These are phyloP conservation scores for Bombyx mandarina DNA, from an alignment of 1,140 invertebrate genomes.

Conservation along the genomic window DNA sequence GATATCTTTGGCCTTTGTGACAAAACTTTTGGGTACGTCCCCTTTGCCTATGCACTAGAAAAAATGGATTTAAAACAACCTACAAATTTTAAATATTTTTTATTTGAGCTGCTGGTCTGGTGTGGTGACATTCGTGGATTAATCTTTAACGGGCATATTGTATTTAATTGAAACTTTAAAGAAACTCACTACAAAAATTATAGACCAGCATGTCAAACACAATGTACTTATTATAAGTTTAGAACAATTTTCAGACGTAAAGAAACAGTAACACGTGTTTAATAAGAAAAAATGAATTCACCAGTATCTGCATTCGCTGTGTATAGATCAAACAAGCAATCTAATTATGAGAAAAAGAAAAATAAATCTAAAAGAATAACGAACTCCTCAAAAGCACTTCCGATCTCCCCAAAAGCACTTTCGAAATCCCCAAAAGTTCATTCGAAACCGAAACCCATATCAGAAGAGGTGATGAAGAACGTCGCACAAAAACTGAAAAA, in stretches of 20 bases:
- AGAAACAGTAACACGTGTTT: background rate
- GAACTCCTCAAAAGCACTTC: slow-evolving; percentile 13
- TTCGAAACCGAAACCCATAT: slow-evolving; percentile 15
- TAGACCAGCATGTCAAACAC: background rate
- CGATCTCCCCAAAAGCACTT: too few relatives aligned
- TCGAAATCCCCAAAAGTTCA: too few relatives aligned
- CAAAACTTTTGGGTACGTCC: too few relatives aligned
- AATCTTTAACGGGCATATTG: too few relatives aligned
- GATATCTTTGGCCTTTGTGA: too few relatives aligned
- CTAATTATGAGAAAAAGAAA: slow-evolving; percentile 27
- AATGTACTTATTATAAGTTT: background rate
- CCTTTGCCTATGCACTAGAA: too few relatives aligned
- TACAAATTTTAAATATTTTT: too few relatives aligned
- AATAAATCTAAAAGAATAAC: slow-evolving; percentile 30
- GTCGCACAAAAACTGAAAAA: slow-evolving; percentile 38
- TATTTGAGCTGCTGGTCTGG: too few relatives aligned
- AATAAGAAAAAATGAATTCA: slow-evolving; percentile 32
- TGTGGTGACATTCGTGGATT: too few relatives aligned
- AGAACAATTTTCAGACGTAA: background rate
- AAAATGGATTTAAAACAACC: too few relatives aligned
- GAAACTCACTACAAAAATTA: background rate
- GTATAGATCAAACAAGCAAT: slow-evolving; percentile 40
- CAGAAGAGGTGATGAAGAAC: slow-evolving; percentile 28
- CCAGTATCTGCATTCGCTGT: slow-evolving; percentile 53
- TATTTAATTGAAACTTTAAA: too few relatives aligned